A percentile compares a stretch with the other conserved stretches of the same genome.
Evolutionary conservation across 2,113 vertebrate species (phyloP).

Genomic region (Oreocharis arfaki): DNA sequence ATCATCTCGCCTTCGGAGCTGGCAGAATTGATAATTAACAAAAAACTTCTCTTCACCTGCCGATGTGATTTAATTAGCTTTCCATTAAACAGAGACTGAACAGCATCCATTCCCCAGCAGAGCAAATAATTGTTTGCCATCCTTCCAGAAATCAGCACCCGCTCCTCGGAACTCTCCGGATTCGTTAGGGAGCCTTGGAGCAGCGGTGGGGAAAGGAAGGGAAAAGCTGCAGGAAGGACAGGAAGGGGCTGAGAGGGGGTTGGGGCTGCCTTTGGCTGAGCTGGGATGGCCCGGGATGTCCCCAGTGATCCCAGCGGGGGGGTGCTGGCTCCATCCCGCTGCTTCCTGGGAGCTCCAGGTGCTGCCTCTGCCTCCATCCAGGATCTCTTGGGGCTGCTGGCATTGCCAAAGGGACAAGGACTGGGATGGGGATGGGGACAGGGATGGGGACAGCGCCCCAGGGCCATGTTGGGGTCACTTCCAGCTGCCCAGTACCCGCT

Average conservation of each 20-base stretch:
- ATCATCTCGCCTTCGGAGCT: background rate
- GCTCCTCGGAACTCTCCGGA: background rate
- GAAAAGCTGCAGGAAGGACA: background rate
- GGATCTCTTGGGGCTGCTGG: fast-evolving
- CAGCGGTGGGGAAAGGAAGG: background rate
- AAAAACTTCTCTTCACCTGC: constrained; percentile 15
- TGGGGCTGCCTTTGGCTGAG: background rate
- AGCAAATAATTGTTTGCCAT: constrained; percentile 60
- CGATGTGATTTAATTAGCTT: constrained; percentile 60
- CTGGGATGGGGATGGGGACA: fast-evolving
- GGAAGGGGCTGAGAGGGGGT: background rate
- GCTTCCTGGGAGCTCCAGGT: fast-evolving
- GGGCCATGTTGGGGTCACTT: background rate
- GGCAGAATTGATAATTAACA: constrained; percentile 38
- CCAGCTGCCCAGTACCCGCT: background rate
- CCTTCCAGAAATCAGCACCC: background rate
- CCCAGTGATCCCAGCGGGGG: fast-evolving
- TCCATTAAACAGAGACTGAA: constrained; percentile 31
- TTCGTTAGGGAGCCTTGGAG: background rate
- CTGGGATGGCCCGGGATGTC: fast-evolving
- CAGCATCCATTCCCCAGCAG: constrained; percentile 43
- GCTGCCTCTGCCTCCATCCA: fast-evolving
- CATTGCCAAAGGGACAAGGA: fast-evolving
- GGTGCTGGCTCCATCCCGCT: fast-evolving
- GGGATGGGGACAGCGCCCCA: background rate